Percentiles rank a stretch among this genome's conserved stretches.
Evolutionary conservation across 2,797 vertebrate species (phyloP).

Genomic region (Salarias fasciatus): DNA sequence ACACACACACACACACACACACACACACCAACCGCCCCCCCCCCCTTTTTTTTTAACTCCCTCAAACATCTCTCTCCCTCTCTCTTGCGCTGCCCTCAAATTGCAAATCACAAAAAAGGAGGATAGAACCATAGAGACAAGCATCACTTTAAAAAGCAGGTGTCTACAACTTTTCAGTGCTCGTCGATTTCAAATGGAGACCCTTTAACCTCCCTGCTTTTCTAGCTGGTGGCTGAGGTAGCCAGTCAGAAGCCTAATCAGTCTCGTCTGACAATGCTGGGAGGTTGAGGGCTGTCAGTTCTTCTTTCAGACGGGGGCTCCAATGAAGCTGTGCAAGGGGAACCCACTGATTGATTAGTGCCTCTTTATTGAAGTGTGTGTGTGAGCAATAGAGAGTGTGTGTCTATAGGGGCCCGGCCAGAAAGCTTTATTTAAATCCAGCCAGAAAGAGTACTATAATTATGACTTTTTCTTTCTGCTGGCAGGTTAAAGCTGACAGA

Average conservation of each 20-base stretch:
- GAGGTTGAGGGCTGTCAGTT: constrained; percentile 84
- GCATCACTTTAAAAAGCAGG: constrained; percentile 85
- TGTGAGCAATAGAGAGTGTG: constrained; percentile 46
- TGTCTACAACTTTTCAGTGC: constrained; percentile 84
- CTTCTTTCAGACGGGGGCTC: constrained; percentile 77
- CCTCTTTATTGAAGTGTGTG: constrained; percentile 79
- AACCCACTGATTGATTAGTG: constrained; percentile 83
- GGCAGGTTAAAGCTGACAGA: constrained; percentile 78
- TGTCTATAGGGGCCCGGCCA: constrained; percentile 66
- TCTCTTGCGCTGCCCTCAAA: constrained; percentile 69
- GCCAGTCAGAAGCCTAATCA: constrained; percentile 82
- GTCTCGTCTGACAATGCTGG: constrained; percentile 79
- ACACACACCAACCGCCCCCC: too few species aligned
- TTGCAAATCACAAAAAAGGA: constrained; percentile 77
- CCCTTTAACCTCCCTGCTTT: constrained; percentile 81
- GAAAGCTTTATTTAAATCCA: constrained; percentile 79
- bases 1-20: constrained; percentile 31
- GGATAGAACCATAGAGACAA: constrained; percentile 71
- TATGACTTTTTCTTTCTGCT: constrained; percentile 83
- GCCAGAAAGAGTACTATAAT: constrained; percentile 79
- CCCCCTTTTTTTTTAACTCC: constrained; percentile 64
- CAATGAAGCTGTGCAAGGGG: constrained; percentile 77
- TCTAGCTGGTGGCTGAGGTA: constrained; percentile 80
- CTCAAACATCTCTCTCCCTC: constrained; percentile 69
- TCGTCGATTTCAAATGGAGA: constrained; percentile 79